These are phyloP conservation scores for Teleopsis dalmanni DNA, from an alignment of 1,140 invertebrate genomes.

Conservation along the genomic window DNA sequence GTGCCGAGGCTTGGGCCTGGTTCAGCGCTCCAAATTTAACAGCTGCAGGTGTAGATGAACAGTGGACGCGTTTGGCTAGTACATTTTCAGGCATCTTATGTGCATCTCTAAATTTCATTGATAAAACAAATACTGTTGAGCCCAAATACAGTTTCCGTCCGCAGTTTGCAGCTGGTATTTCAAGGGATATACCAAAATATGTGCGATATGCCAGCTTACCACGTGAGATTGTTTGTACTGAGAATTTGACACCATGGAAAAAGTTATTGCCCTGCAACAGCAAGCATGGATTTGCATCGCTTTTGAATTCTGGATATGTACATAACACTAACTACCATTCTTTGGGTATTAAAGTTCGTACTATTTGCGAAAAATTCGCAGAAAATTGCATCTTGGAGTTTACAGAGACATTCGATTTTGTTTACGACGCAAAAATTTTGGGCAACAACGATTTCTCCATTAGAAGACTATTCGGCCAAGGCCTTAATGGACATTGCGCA, in stretches of 20 bases:
- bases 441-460: conserved; percentile 73
- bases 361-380: conserved; percentile 57
- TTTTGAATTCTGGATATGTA: conserved; percentile 85
- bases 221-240: conserved; percentile 93
- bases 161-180: conserved; percentile 48
- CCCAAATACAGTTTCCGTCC: conserved; percentile 80
- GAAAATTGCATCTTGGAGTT: conserved; percentile 67
- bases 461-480: conserved; percentile 76
- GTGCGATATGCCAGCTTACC: conserved; percentile 75
- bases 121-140: conserved; percentile 75
- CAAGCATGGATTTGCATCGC: conserved; percentile 71
- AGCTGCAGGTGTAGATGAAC: conserved; percentile 57
- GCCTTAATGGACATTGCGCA: conserved; percentile 69
- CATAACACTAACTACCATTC: conserved; percentile 94
- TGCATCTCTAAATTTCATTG: conserved; percentile 93
- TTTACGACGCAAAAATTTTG: conserved; percentile 71
- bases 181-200: conserved; percentile 52
- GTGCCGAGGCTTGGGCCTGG: conserved; percentile 90
- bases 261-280: conserved; percentile 90
- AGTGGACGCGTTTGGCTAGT: conserved; percentile 83
- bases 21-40: conserved; percentile 51
- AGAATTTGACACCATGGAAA: conserved; percentile 97
- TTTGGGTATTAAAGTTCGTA: conserved; percentile 75
- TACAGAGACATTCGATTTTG: conserved; percentile 73
- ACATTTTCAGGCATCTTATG: conserved; percentile 89